phyloP scores from a whole-genome alignment of 2,113 vertebrate species.

The Todiramphus chloris region DNA sequence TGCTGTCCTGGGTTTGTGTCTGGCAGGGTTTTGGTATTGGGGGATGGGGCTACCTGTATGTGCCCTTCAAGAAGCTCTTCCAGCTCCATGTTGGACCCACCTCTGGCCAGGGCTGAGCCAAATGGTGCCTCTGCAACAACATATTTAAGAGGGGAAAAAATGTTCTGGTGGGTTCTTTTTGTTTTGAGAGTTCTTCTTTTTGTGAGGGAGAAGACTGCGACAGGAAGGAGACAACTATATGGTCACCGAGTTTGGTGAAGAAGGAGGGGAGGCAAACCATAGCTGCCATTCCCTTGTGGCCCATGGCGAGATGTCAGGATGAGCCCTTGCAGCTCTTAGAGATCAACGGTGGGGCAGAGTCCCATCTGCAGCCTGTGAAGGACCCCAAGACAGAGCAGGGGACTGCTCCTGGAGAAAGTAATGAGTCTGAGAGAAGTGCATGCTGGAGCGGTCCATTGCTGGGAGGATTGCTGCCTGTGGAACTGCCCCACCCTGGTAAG shows the following conservation, averaged over 20 bases:
- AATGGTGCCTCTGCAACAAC: too few species aligned
- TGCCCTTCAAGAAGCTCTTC: not conserved
- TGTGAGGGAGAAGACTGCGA: too few species aligned
- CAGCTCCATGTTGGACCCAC: not conserved
- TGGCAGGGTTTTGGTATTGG: not conserved
- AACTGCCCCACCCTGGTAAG: not conserved
- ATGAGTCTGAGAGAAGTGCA: not conserved
- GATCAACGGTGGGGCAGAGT: not conserved
- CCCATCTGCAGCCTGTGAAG: not conserved
- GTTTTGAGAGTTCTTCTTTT: too few species aligned
- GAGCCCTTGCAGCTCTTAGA: too few species aligned
- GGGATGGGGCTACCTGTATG: not conserved
- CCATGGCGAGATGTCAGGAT: too few species aligned
- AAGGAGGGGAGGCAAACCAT: too few species aligned
- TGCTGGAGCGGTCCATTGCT: not conserved
- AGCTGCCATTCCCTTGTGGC: too few species aligned
- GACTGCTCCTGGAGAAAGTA: not conserved
- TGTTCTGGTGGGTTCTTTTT: too few species aligned
- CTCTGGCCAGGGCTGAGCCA: too few species aligned
- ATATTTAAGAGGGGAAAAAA: too few species aligned
- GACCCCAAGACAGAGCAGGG: not conserved
- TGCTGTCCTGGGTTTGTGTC: not conserved
- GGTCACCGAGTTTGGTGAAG: too few species aligned
- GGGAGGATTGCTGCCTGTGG: not conserved
- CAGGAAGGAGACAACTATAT: too few species aligned